These are phyloP conservation scores for Diorhabda sublineata DNA, from an alignment of 1,140 invertebrate genomes.

Conservation along the genomic window DNA sequence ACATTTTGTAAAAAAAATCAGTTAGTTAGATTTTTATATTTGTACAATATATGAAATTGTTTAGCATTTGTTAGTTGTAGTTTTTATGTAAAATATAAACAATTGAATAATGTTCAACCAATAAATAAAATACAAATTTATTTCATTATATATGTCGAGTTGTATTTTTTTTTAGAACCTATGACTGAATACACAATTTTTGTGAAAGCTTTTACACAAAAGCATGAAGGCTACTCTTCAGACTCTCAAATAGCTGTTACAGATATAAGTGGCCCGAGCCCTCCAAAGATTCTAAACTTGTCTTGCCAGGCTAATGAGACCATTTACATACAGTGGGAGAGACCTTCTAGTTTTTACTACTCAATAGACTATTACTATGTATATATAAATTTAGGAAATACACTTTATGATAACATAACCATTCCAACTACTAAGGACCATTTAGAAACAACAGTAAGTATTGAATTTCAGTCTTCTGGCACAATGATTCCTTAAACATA, in stretches of 20 bases:
- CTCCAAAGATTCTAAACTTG: conserved; percentile 75
- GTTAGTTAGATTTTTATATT: no score
- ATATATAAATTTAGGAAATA: conserved; percentile 60
- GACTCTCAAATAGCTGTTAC: conserved; percentile 68
- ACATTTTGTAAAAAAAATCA: no score
- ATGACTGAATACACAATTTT: conserved; percentile 81
- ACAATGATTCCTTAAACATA: no score
- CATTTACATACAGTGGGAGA: conserved; percentile 75
- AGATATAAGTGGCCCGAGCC: conserved; percentile 74
- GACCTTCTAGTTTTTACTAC: conserved; percentile 68
- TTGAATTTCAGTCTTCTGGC: neutral
- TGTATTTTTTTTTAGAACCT: conserved; percentile 59
- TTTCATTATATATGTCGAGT: neutral
- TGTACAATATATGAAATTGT: no score
- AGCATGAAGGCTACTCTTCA: conserved; percentile 70
- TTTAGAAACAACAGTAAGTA: conserved; percentile 58
- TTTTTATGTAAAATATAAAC: neutral
- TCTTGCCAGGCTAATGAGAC: conserved; percentile 74
- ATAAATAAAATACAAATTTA: no score
- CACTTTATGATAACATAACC: conserved; percentile 59
- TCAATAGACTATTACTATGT: conserved; percentile 78
- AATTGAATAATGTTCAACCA: conserved; percentile 3
- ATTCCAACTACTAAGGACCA: conserved; percentile 57
- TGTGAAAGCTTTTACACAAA: conserved; percentile 72
- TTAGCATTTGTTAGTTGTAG: neutral